Base-by-base conservation (phyloP, 2,113 vertebrate genomes). In the Myodes glareolus region DNA sequence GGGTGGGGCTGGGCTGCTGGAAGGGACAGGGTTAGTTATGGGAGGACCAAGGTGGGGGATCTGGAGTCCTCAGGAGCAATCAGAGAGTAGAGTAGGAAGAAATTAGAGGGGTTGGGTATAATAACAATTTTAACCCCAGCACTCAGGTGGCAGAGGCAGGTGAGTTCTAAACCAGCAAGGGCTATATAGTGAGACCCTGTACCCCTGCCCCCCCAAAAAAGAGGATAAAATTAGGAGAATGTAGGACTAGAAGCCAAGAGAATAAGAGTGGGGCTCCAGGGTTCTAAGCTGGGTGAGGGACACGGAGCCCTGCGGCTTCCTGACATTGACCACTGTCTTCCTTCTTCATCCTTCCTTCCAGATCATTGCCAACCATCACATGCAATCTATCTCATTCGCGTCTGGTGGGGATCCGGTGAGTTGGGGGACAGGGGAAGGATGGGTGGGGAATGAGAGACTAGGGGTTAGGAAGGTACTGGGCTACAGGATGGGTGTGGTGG, bases 281-380 rank as follows among this genome's bases (percentile, higher is more conserved):
- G 65, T 67, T 31, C 65, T 31, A 4, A 6, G 63, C 55, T 11
- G 17, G 58, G 13, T 31, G 14, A 47, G 12, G 63, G 23, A 58
- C 39, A 14, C 17, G 36, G 45, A 55, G 45, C 13, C 31, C 80
- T 1, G 55, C 68, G 68, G 16, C 73, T 78, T 3, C 6, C 4
- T 97, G 95, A 97, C 70, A 3, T 12, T 0, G 75, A 95, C 63
- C 87, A 55, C 87, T 72, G 47, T 68, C 42, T 92, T 23, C 92
- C 81, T 78, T 16, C 72, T 45, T 63, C 58, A 55, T 8, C 86
- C 5, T 65, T 84, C 0, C 68, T 67, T n/a, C n/a, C 99, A 99
- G 99, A 99, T 99, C 98, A 99, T 99, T 0, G 99, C 99, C 98
- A 99, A 99, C 97, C 99, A 99, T 98, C 99, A 99, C 98, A 99